These are phyloP conservation scores for Cranoglanis bouderius DNA, from an alignment of 2,113 vertebrate genomes.

Conservation along the genomic window DNA sequence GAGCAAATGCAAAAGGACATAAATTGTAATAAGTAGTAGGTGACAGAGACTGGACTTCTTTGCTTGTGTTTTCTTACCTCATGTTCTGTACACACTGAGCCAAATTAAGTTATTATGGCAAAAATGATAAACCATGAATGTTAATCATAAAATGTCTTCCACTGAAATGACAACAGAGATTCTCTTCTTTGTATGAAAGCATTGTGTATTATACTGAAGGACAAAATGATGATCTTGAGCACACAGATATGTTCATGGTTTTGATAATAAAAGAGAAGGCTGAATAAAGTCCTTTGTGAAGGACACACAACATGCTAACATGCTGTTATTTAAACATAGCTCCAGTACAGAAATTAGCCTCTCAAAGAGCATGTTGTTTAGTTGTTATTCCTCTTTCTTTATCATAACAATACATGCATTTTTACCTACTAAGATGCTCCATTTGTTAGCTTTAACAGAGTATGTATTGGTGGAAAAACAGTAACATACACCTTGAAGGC, in stretches of 20 bases:
- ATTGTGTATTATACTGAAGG: slow-evolving; percentile 5
- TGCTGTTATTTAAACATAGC: slow-evolving; percentile 4
- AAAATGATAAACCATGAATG: not conserved
- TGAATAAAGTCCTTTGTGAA: slow-evolving; percentile 9
- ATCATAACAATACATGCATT: not conserved
- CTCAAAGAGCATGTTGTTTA: not conserved
- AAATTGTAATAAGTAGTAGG: not conserved
- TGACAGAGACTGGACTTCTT: not conserved
- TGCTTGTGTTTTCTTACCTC: not conserved
- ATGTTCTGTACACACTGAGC: not conserved
- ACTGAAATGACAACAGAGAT: not conserved
- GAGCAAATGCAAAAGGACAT: not conserved
- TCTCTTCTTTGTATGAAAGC: not conserved
- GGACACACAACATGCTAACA: not conserved
- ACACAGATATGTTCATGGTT: slow-evolving; percentile 13
- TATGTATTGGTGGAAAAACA: not conserved
- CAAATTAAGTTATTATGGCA: not conserved
- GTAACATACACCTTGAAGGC: not conserved
- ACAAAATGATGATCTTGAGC: slow-evolving; percentile 4
- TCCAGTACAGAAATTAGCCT: not conserved
- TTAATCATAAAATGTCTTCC: not conserved
- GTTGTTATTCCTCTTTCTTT: not conserved
- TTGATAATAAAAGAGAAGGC: slow-evolving; percentile 25
- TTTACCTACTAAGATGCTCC: not conserved
- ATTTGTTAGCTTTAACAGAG: not conserved